Percentiles rank a stretch among this genome's conserved stretches.
Evolutionary conservation across 2,797 vertebrate genomes (phyloP).

Genomic region (Zalophus californianus): DNA sequence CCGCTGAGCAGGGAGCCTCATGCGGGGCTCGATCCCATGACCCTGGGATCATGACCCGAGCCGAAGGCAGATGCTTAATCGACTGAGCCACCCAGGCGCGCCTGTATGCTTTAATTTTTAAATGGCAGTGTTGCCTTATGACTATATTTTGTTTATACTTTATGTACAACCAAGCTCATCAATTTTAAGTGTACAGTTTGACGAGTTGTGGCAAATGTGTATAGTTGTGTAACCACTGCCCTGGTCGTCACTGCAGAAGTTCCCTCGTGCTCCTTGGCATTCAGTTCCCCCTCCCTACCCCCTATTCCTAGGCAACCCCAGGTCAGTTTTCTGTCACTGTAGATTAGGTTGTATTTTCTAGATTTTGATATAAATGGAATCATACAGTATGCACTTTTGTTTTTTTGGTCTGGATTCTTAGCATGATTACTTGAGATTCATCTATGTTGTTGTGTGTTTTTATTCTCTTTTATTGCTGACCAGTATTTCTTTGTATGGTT

Average conservation of each 20-base stretch:
- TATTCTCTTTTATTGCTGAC: not conserved
- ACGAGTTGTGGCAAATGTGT: not conserved
- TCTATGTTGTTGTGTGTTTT: not conserved
- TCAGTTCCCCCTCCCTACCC: not conserved
- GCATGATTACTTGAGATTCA: not conserved
- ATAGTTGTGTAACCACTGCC: not conserved
- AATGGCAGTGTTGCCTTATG: not conserved
- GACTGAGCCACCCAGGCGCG: too few species aligned
- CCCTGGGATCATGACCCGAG: too few species aligned
- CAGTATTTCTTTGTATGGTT: not conserved
- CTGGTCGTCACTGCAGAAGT: not conserved
- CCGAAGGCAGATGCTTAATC: too few species aligned
- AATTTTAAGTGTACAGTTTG: not conserved
- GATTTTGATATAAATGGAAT: not conserved
- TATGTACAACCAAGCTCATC: not conserved
- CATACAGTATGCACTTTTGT: not conserved
- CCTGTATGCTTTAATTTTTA: constrained; percentile 2
- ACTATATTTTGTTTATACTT: constrained; percentile 2
- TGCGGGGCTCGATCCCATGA: too few species aligned
- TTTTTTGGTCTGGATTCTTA: not conserved
- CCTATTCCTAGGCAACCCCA: not conserved
- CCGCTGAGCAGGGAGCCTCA: too few species aligned
- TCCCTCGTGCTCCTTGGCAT: not conserved
- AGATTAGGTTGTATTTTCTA: constrained; percentile 39
- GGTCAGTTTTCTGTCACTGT: not conserved